A percentile compares a stretch with the other conserved stretches of the same genome.
Evolutionary conservation across 2,797 vertebrate species (phyloP).

Genomic region (Typhlichthys subterraneus): DNA sequence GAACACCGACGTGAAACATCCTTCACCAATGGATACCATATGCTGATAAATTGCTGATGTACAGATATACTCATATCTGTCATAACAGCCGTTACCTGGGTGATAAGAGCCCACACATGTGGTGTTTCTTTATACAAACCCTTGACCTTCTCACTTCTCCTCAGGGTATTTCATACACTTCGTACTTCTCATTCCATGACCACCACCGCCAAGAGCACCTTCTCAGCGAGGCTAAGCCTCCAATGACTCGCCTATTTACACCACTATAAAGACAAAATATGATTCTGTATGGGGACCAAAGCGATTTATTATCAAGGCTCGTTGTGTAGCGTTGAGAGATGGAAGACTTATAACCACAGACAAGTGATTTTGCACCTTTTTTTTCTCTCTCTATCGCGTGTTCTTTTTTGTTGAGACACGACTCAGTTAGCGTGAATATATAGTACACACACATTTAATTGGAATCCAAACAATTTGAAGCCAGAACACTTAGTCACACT

Average conservation of each 20-base stretch:
- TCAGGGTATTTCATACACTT: too few species aligned
- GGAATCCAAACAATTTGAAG: slow-evolving; percentile 20
- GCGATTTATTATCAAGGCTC: slow-evolving; percentile 61
- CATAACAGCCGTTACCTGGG: too few species aligned
- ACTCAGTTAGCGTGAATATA: slow-evolving; percentile 46
- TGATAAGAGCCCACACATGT: too few species aligned
- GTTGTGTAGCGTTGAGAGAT: slow-evolving; percentile 42
- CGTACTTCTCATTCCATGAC: too few species aligned
- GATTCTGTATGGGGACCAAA: slow-evolving; percentile 58
- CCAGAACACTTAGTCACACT: slow-evolving; percentile 37
- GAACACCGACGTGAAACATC: too few species aligned
- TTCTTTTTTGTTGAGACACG: slow-evolving; percentile 27
- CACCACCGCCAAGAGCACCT: too few species aligned
- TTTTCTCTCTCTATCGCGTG: neutral
- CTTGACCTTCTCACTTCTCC: too few species aligned
- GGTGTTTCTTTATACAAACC: too few species aligned
- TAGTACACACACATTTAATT: slow-evolving; percentile 34
- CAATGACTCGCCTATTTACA: slow-evolving; percentile 36
- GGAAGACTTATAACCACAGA: slow-evolving; percentile 62
- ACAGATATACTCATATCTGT: too few species aligned
- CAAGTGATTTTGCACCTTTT: slow-evolving; percentile 39
- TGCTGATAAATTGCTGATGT: too few species aligned
- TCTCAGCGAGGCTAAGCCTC: slow-evolving; percentile 34
- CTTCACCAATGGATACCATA: too few species aligned
- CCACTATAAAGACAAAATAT: slow-evolving; percentile 59